These are phyloP conservation scores for Procambarus clarkii DNA, from an alignment of 1,140 invertebrate genomes.

Conservation along the genomic window DNA sequence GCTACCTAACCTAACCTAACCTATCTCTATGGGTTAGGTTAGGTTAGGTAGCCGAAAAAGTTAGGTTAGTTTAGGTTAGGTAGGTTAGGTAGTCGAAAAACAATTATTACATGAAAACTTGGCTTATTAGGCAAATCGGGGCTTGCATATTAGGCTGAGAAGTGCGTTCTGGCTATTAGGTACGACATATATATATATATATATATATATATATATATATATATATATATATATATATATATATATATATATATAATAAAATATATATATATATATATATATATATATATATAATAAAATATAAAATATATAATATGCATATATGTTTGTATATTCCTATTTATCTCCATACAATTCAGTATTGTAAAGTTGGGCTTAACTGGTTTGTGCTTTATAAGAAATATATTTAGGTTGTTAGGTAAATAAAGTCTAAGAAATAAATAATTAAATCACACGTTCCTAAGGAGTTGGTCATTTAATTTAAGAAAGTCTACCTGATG, in stretches of 20 bases:
- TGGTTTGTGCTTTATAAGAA: background rate
- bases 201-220: conserved; percentile 24
- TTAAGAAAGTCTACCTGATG: background rate
- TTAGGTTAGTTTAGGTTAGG: too few species aligned
- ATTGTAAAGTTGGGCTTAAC: background rate
- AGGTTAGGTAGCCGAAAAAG: too few species aligned
- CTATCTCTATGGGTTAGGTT: too few species aligned
- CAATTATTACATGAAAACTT: too few species aligned
- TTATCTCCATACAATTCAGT: background rate
- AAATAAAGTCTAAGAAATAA: background rate
- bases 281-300: too few species aligned
- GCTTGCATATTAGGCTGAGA: too few species aligned
- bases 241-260: background rate
- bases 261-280: conserved; percentile 1
- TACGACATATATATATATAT: background rate
- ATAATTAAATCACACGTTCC: background rate
- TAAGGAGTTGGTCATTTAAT: background rate
- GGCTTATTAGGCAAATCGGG: too few species aligned
- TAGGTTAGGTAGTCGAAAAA: too few species aligned
- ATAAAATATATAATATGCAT: too few species aligned
- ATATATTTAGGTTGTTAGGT: background rate
- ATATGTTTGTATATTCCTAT: too few species aligned
- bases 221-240: conserved; percentile 22
- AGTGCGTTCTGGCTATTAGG: too few species aligned
- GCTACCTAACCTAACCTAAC: too few species aligned